Conservation (phyloP, 2,113 vertebrate genomes). For the Corythornis cristatus region DNA sequence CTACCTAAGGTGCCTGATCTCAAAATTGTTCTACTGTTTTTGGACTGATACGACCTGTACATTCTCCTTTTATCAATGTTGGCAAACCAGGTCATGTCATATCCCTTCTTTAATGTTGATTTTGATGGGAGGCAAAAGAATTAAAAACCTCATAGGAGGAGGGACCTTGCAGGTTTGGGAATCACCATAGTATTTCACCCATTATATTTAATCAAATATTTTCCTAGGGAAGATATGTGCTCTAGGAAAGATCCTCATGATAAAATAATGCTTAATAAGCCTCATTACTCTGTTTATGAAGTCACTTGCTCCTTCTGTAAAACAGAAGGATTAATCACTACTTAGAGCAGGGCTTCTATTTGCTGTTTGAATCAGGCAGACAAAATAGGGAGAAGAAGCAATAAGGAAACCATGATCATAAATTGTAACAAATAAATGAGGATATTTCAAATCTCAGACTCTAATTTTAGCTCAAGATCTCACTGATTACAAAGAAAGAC, state of each 20-base stretch:
- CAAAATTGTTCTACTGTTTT: background rate
- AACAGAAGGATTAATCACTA: constrained; percentile 18
- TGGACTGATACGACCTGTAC: background rate
- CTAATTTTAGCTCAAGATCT: background rate
- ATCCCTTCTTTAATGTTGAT: background rate
- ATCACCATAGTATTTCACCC: background rate
- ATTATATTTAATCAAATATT: background rate
- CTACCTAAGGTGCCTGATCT: background rate
- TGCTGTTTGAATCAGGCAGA: background rate
- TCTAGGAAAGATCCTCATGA: background rate
- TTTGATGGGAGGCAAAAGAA: background rate
- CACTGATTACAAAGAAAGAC: background rate
- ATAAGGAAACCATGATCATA: background rate
- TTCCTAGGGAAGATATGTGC: background rate
- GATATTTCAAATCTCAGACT: background rate
- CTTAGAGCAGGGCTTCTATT: background rate
- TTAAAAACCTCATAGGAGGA: background rate
- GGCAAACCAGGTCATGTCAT: background rate
- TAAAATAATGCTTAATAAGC: constrained; percentile 20
- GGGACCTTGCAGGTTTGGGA: background rate
- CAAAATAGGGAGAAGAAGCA: background rate
- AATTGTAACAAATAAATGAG: background rate
- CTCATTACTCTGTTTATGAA: constrained; percentile 29
- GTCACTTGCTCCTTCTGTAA: background rate
- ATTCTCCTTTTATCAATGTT: background rate